phyloP scores from a whole-genome alignment of 2,797 vertebrate genomes.

The Muscicapa striata region DNA sequence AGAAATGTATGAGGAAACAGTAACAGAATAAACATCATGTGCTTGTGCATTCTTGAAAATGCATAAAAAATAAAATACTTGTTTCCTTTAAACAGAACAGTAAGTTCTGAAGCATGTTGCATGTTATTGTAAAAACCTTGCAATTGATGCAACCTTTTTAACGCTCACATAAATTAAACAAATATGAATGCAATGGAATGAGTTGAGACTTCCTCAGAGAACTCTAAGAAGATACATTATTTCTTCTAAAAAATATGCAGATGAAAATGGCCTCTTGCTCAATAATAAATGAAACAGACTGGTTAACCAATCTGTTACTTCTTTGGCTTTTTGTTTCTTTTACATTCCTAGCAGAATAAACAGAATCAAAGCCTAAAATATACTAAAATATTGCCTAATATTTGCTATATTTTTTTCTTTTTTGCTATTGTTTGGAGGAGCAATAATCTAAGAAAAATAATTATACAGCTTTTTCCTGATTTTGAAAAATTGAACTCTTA shows the following conservation, averaged over 20 bases:
- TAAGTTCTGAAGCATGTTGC: not conserved
- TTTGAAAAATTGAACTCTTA: not conserved
- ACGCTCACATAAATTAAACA: not conserved
- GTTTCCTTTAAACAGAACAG: not conserved
- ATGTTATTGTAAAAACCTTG: not conserved
- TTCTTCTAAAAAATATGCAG: not conserved
- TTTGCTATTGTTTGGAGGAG: not conserved
- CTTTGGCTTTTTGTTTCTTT: not conserved
- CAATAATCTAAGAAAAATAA: not conserved
- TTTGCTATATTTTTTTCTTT: not conserved
- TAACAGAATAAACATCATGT: not conserved
- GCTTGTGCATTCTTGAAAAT: not conserved
- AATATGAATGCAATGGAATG: slow-evolving; percentile 10
- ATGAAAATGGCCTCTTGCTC: not conserved
- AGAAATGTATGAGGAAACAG: not conserved
- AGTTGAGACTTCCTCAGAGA: not conserved
- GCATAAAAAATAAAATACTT: not conserved
- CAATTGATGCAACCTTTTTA: not conserved
- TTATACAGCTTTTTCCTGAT: not conserved
- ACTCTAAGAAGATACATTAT: not conserved
- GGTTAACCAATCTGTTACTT: not conserved
- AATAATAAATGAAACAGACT: not conserved
- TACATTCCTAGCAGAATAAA: not conserved
- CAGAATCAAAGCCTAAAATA: not conserved
- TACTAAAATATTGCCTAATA: not conserved